These are phyloP conservation scores for Drosophila funebris DNA, from an alignment of 1,140 invertebrate species.

Conservation along the genomic window DNA sequence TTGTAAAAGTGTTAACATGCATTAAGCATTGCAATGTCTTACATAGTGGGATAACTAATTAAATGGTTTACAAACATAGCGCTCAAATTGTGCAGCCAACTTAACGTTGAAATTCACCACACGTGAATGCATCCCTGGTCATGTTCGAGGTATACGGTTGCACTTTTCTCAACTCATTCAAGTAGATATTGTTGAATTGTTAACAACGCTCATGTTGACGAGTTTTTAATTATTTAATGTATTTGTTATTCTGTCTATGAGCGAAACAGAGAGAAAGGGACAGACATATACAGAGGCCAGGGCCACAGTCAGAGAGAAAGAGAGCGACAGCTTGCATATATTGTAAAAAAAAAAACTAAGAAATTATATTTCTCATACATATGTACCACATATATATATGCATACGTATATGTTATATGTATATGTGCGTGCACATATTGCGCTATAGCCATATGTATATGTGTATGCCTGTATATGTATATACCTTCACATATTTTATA, in stretches of 20 bases:
- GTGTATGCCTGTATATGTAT: constrained; percentile 46
- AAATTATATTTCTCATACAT: constrained; percentile 48
- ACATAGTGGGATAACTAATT: background rate
- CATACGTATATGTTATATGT: constrained; percentile 55
- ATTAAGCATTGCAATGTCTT: background rate
- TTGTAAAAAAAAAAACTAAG: constrained; percentile 33
- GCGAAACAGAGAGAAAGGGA: constrained; percentile 72
- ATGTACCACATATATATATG: constrained; percentile 32
- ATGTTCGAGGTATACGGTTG: constrained; percentile 2
- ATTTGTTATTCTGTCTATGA: constrained; percentile 80
- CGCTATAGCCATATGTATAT: constrained; percentile 40
- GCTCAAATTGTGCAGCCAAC: background rate
- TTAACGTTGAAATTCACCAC: background rate
- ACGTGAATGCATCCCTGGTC: constrained; percentile 18
- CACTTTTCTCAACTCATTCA: constrained; percentile 43
- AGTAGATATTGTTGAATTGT: constrained; percentile 70
- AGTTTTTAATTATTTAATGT: constrained; percentile 82
- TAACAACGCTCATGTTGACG: constrained; percentile 68
- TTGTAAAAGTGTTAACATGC: background rate
- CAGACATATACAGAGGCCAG: constrained; percentile 70
- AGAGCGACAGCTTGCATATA: constrained; percentile 65
- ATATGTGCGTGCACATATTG: constrained; percentile 42
- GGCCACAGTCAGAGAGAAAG: constrained; percentile 63
- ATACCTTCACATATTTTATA: constrained; percentile 45
- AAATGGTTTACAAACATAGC: background rate